Base-by-base conservation (phyloP, 2,797 vertebrate species). In the Yasuhikotakia modesta region DNA sequence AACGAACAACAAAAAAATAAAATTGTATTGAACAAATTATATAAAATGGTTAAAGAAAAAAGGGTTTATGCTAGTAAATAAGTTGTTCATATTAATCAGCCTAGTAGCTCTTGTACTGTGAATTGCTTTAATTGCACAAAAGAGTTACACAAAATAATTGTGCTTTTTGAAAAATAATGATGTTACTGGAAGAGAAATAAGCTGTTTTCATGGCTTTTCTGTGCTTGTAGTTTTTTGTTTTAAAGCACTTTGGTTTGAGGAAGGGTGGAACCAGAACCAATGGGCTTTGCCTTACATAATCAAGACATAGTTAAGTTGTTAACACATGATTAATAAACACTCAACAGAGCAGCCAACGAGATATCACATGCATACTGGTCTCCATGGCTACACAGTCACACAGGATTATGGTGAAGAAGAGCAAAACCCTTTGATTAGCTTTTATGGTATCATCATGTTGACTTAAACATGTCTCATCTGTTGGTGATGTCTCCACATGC, bases 391-490 rank as follows among this genome's bases (percentile, higher is more conserved):
- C 45, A 52, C 30, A 66, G 21, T n/a, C 19, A 11, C 70, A 11
- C 32, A 69, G 32, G 61, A 35, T 67, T 22, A 50, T 39, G 17
- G 45, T 35, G 14, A 30, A 45, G 24, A 63, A n/a, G 16, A 61
- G 58, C 14, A 60, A 30, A 60, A 32, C 5, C 19, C 13, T 50
- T 24, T 72, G 16, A 17, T 73, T n/a, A 14, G 45, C 16, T 27
- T 72, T 72, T 7, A 19, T 55, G 61, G 7, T 57, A 46, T 30
- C n/a, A 21, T 39, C n/a, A 13, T 60, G 21, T 17, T 45, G 19
- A 24, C 14, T 57, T 10, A 67, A 72, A 27, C 52, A 30, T 43
- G 35, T 72, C 60, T 82, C 39, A 57, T 55, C 55, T 72, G 45
- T 39, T 65, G 30, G 30, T 17, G 46, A 75, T 75, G 32, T 67